Evolutionary conservation across 2,797 vertebrate species (phyloP), one percentile per base, ranked within the genome.

Genomic region (Scomberomorus guttatus): DNA sequence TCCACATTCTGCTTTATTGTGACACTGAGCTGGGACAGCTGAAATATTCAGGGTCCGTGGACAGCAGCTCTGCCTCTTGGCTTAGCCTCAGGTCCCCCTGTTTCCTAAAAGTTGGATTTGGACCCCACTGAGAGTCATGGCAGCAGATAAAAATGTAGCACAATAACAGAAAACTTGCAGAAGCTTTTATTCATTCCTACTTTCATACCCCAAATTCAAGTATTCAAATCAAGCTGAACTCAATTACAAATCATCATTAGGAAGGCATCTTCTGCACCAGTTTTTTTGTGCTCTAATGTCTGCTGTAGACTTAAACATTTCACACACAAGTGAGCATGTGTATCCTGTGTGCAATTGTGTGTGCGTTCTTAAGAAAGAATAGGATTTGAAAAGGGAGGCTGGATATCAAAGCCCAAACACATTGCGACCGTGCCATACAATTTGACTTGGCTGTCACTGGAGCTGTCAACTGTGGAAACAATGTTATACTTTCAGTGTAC

Each of bases 1-100:
- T 69, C 25, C 61, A 34, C 50, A 66, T 80, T 84, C 58, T 73
- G 44, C 57, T 77, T 78, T n/a, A 73, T 77, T 13, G 32, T 65
- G 58, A 52, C 62, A 39, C 63, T 71, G 46, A 87, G 67, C 54
- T 81, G 77, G 70, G 75, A 39, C 70, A 59, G 66, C 44, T 86
- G 72, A 89, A 85, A 81, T 79, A 90, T 83, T 83, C 61, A 82
- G 75, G 44, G 66, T 69, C 72, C 67, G 51, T 34, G 70, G 72
- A 60, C 71, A 62, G 50, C 18, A 52, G 34, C 37, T 67, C 10
- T 57, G 54, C 56, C 67, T 55, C 11, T 42, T 66, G 51, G 72
- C 62, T 60, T 78, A n/a, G 72, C 66, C 59, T 81, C 58, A 18
- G 82, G 71, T 10, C 18, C n/a, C 18, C 9, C 2, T 2, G 32